A percentile compares a stretch with the other conserved stretches of the same genome.
phyloP scores from a whole-genome alignment of 2,888 invertebrate genomes.

The Celastrina argiolus region DNA sequence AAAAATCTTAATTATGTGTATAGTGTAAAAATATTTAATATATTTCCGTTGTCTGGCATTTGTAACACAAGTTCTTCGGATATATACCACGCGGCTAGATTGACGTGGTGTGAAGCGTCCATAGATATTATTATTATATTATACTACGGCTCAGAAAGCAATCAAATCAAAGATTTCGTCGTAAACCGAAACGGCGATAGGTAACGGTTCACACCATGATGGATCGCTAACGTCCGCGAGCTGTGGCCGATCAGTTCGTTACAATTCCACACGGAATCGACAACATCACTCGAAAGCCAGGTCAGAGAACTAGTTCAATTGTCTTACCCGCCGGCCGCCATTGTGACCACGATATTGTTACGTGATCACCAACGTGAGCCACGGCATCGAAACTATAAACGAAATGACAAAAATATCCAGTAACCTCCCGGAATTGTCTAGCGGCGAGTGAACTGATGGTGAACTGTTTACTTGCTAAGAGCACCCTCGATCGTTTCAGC shows the following conservation, averaged over 20 bases:
- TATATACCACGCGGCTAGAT: no score
- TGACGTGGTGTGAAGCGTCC: no score
- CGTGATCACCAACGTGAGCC: background rate
- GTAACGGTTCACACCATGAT: background rate
- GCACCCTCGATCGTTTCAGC: no score
- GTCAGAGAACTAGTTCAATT: conserved; percentile 4
- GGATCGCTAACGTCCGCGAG: background rate
- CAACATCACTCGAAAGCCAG: conserved; percentile 2
- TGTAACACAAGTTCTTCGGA: no score
- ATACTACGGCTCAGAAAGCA: background rate
- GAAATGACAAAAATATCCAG: no score
- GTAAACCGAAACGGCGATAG: background rate
- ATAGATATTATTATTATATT: background rate
- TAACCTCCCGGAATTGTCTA: no score
- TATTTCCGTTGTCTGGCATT: no score
- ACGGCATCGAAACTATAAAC: no score
- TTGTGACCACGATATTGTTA: background rate
- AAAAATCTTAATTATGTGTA: no score
- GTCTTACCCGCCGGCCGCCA: background rate
- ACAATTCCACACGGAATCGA: background rate
- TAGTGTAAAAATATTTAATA: no score
- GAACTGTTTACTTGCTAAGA: no score
- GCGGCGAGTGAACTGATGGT: no score
- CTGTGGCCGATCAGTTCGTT: background rate
- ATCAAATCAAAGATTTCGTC: background rate